phyloP scores from a whole-genome alignment of 2,113 vertebrate genomes.

The Synodontis membranacea region DNA sequence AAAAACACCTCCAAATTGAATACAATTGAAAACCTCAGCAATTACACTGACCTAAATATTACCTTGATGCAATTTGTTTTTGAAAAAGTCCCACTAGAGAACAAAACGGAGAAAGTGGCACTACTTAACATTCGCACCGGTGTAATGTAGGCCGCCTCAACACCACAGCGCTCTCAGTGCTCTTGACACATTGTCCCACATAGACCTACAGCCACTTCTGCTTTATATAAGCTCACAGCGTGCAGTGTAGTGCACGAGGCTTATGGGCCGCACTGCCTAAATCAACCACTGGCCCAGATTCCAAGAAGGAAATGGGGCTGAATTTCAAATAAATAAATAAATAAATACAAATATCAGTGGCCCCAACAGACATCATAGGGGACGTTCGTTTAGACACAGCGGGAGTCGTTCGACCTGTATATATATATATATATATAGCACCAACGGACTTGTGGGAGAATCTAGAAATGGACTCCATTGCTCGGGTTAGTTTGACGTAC shows the following conservation, averaged over 20 bases:
- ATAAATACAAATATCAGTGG: not conserved
- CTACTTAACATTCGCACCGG: not conserved
- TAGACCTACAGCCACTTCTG: constrained; percentile 45
- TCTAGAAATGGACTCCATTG: not conserved
- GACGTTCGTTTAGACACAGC: constrained; percentile 20
- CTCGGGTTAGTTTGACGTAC: not conserved
- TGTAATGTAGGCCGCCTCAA: constrained; percentile 42
- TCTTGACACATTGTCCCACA: constrained; percentile 48
- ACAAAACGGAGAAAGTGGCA: not conserved
- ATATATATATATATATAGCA: not conserved
- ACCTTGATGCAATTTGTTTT: not conserved
- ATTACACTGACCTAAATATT: not conserved
- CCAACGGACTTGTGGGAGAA: not conserved
- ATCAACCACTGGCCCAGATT: constrained; percentile 48
- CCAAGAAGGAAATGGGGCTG: constrained; percentile 13
- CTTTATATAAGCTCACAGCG: constrained; percentile 36
- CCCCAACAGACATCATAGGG: not conserved
- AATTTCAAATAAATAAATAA: not conserved
- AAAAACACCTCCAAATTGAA: not conserved
- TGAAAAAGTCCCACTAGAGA: not conserved
- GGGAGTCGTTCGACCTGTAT: not conserved
- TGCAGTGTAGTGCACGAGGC: constrained; percentile 11
- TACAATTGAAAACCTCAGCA: not conserved
- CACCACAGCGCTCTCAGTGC: constrained; percentile 17
- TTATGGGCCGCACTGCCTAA: constrained; percentile 32